Base-by-base conservation (phyloP, 2,113 vertebrate genomes). In the Notothenia rossii region DNA sequence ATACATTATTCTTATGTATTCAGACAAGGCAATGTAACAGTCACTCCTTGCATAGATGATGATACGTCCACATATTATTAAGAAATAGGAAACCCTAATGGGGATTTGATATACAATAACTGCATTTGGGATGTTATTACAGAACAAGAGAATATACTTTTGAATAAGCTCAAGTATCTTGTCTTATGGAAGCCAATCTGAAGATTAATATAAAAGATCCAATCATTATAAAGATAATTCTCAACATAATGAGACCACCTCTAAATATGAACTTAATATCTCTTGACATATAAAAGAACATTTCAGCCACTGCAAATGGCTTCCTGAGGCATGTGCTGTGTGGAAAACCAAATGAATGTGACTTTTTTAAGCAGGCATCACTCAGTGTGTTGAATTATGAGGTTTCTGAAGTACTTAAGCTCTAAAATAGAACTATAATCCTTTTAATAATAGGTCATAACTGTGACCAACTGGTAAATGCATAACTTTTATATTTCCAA, bases 221-320 rank as follows among this genome's bases (percentile, higher is more conserved):
- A 7, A 1, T 40, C 36, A 40, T 40, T 40, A 40, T 40, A 40
- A 40, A 7, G 5, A 40, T 40, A 40, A 40, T 40, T 40, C 36
- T 40, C 36, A 40, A 7, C 36, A 40, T 29, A 4, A 29, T 40
- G 36, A 40, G 5, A 40, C 7, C 36, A 7, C 1, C 5, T 7
- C 36, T 40, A 40, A 40, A 40, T 40, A 40, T 40, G 1, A 40
- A 40, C 36, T 29, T 29, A 29, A 29, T 29, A 29, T 29, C 29
- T 29, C 79, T 81, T 81, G 72, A 85, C 71, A 72, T 74, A 71
- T 43, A 71, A 82, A 79, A 48, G 15, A 48, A 22, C 14, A 29
- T 33, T 60, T 74, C 59, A 81, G 50, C 29, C 18, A 50, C 51
- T 82, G 45, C 40, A 46, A 7, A 51, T 71, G 59, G 18, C 29